Base-by-base conservation (phyloP, 2,797 vertebrate genomes). In the Phrynocephalus forsythii region DNA sequence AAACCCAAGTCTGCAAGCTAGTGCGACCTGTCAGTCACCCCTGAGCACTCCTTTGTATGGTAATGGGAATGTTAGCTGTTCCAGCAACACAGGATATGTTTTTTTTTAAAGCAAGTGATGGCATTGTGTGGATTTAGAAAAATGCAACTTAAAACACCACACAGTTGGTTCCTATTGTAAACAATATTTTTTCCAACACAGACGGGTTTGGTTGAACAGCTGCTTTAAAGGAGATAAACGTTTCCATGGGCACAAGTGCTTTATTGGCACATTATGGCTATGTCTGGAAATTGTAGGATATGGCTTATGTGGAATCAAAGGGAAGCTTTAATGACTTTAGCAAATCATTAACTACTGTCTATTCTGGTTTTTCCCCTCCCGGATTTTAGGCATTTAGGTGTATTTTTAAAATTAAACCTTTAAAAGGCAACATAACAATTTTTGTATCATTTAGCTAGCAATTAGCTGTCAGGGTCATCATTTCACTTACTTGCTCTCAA, bases 121-220 rank as follows among this genome's bases (percentile, higher is more conserved):
- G 30, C 20, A 82, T 48, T 82, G 16, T 48, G 38, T n/a, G 52
- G 26, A 48, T 69, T 69, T 82, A 44, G 6, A 69, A 50, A 82
- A 68, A 69, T 7, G 80, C 38, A n/a, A 22, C 52, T 52, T 50
- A 18, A 50, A 28, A 50, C 7, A 10, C 24, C 26, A 68, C 22
- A 82, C 63, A 9, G 28, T 52, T 11, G 11, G 52, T 52, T 52
- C 11, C 33, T 68, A 82, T 72, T 84, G 30, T 18, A 26, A 16
- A 26, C 11, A 73, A 5, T 33, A 22, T 63, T 26, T 66, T 44
- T 26, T 38, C 3, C 50, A 33, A 60, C 18, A 56, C 9, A 84
- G 8, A n/a, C n/a, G 26, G 81, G 28, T 44, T 60, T 75, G 71
- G 56, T 83, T 72, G 13, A 84, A 66, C 33, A 84, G 83, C 72